Evolutionary conservation across 2,888 invertebrate species (phyloP), one percentile per base, ranked within the genome.

Genomic region (Acleris emargana): DNA sequence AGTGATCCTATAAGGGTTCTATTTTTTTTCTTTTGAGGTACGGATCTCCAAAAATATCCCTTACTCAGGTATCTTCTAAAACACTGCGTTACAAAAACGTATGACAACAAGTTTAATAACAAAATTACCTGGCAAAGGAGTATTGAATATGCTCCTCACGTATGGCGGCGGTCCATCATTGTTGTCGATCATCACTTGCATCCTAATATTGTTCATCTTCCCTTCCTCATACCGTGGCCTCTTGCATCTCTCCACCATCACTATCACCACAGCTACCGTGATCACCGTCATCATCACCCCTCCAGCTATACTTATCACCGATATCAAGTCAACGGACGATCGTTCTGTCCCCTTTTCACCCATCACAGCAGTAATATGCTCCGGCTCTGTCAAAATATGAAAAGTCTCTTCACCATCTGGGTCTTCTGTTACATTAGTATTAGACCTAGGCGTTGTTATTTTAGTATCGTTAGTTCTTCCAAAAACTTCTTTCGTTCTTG

Each of bases 371-470:
- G 93, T 93, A 69, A 93, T 93, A 78, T 93, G 93, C 80, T 93
- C 93, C 69, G 93, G 93, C 72, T 93, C 93, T 89, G 93, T 93
- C 83, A 93, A 92, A 88, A 93, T 91, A 89, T 91, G 88, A 88
- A 91, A 91, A 71, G 86, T 88, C 77, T 93, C 93, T 76, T 87
- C 87, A 84, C 87, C 86, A 72, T 77, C 76, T 68, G 88, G 84
- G 63, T 79, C 82, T 66, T 83, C 83, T 61, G 88, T 60, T 50
- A 50, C 50, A 28, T 54, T 59, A 54, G 25, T 59, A 47, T 9
- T 57, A 55, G 55, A 50, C 50, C 42, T 62, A 50, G 47, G 22
- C 49, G 53, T 88, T 57, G 87, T 88, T 72, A 83, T 72, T 73
- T 80, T 79, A 78, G 73, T 77, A 68, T 72, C 53, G 32, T 73